Percentiles rank a stretch among this genome's conserved stretches.
phyloP scores from a whole-genome alignment of 2,888 invertebrate species.

The Chromoteleia sp. region DNA sequence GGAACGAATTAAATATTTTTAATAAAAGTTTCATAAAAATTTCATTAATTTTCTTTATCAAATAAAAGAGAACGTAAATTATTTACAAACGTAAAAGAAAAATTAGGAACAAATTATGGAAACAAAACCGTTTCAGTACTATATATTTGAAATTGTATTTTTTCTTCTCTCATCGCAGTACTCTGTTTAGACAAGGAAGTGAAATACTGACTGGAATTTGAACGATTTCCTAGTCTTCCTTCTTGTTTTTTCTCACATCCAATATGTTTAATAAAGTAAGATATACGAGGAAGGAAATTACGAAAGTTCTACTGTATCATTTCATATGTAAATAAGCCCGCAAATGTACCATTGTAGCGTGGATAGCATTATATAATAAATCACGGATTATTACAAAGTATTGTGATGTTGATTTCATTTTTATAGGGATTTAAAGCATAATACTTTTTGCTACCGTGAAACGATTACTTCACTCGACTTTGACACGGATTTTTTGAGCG shows the following conservation, averaged over 20 bases:
- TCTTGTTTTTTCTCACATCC: not conserved
- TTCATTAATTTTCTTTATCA: no score
- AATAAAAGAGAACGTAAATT: no score
- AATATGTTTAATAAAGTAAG: not conserved
- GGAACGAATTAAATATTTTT: no score
- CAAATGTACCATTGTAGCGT: conserved; percentile 11
- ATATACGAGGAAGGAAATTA: conserved; percentile 26
- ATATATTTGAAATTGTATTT: no score
- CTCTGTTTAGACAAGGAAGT: no score
- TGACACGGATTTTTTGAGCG: conserved; percentile 59
- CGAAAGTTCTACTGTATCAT: conserved; percentile 32
- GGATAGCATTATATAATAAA: conserved; percentile 42
- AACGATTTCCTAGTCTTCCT: conserved; percentile 1
- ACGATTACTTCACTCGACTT: conserved; percentile 60
- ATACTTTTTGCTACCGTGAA: conserved; percentile 56
- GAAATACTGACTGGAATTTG: not conserved
- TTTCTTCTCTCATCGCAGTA: no score
- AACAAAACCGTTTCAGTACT: no score
- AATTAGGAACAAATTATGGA: no score
- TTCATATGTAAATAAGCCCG: conserved; percentile 39
- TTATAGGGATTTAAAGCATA: conserved; percentile 41
- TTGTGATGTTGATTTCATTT: conserved; percentile 56
- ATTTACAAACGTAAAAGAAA: no score
- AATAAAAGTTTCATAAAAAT: no score
- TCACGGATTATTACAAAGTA: conserved; percentile 31